A percentile compares a stretch with the other conserved stretches of the same genome.
phyloP scores from a whole-genome alignment of 2,797 vertebrate genomes.

The Lacerta agilis region DNA sequence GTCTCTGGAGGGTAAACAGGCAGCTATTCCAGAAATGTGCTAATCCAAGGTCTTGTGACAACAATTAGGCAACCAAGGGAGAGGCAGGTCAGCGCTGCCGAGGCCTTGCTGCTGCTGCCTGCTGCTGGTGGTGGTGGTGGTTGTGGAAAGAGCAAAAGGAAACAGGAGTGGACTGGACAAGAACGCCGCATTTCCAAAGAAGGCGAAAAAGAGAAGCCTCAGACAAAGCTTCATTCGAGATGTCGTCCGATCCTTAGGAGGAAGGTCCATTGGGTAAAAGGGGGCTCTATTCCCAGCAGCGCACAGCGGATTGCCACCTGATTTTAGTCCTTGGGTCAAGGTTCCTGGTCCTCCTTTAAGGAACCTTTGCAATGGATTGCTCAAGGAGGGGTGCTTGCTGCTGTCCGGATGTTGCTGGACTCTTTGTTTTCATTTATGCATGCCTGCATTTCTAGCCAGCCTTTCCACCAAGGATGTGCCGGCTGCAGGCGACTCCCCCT shows the following conservation, averaged over 20 bases:
- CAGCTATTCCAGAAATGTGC: constrained; percentile 98
- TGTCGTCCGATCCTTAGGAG: too few relatives aligned
- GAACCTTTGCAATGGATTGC: background rate
- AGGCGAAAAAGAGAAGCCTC: too few relatives aligned
- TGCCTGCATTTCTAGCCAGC: too few relatives aligned
- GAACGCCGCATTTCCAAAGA: background rate
- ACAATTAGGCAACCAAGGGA: constrained; percentile 89
- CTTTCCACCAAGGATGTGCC: too few relatives aligned
- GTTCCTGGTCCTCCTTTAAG: background rate
- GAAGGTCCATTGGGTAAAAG: background rate
- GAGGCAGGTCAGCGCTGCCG: constrained; percentile 83
- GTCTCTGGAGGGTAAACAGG: constrained; percentile 92
- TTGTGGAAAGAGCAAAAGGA: background rate
- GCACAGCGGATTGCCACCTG: background rate
- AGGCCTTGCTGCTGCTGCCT: constrained; percentile 36
- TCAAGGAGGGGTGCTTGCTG: too few relatives aligned
- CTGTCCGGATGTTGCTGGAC: too few relatives aligned
- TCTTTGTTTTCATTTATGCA: too few relatives aligned
- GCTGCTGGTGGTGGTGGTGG: too few relatives aligned
- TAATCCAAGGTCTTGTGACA: constrained; percentile 99
- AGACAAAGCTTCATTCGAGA: too few relatives aligned
- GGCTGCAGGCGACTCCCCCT: too few relatives aligned
- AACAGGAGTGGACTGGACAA: background rate
- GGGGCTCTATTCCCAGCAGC: background rate
- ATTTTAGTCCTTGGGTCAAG: background rate